Evolutionary conservation across 2,888 invertebrate genomes (phyloP), one percentile per base, ranked within the genome.

Genomic region (Pollenia angustigena): DNA sequence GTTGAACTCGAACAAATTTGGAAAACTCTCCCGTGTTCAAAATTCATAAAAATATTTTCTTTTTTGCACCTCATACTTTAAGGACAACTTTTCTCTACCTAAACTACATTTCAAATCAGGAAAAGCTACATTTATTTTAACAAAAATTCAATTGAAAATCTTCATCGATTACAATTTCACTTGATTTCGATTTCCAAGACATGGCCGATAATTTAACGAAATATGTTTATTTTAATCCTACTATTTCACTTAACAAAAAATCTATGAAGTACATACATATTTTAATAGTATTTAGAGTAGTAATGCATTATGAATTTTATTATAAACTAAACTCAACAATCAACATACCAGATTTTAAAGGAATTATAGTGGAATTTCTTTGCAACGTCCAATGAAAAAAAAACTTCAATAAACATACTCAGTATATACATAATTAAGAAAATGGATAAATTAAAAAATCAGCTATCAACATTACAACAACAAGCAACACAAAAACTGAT

Each of bases 391-490:
- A 50, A 18, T 8, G 0, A 58, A 11, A 4, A 11, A 4, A n/a
- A 12, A 48, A 16, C 64, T 52, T 18, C 68, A 69, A 69, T 69
- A 46, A 80, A 71, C 72, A 64, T 52, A 50, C 68, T 40, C 50
- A 62, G 62, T 75, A 62, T 64, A n/a, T n/a, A n/a, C n/a, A 52
- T 64, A 64, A 40, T 40, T 14, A n/a, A 48, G 48, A 68, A 18
- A 69, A 18, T 48, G 44, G 32, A 71, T 11, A 9, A 52, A 1
- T 8, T 16, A 32, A 46, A 56, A 42, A 23, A 46, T 52, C 84
- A 56, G 16, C 88, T 84, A 85, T 85, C 85, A 88, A 84, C 86
- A 79, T 69, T 40, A 11, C 46, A 32, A 32, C 46, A 4, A 44
- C n/a, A 23, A 4, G 8, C 48, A 74, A 66, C 32, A 6, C 8